These are phyloP conservation scores for Corticium candelabrum DNA, from an alignment of 37 sponge, comb jelly and placozoan genomes.

Conservation along the genomic window DNA sequence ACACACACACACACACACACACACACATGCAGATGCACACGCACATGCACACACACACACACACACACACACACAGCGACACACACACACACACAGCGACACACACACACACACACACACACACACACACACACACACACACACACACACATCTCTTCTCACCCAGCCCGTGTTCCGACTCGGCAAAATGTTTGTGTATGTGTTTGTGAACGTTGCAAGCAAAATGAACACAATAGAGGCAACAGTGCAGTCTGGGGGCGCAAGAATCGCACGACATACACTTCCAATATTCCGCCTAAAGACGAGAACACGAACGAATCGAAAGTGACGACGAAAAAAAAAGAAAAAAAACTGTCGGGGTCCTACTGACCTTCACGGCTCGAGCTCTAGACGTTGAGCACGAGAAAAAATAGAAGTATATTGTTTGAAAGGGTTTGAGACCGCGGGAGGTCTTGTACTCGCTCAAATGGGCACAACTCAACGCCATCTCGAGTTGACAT, in stretches of 20 bases:
- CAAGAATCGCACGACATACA: constrained; percentile 57
- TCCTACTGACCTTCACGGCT: background rate
- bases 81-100: no score
- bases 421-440: background rate
- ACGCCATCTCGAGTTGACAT: no score
- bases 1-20: constrained; percentile 16
- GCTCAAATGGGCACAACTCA: background rate
- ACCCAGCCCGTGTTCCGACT: constrained; percentile 55
- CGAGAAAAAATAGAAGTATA: background rate
- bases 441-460: background rate
- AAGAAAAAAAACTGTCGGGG: background rate
- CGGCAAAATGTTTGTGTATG: constrained; percentile 43
- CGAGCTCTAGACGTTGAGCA: background rate
- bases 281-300: constrained; percentile 47
- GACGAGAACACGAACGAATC: background rate
- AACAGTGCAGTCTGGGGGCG: constrained; percentile 51
- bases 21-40: no score
- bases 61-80: no score
- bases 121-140: background rate
- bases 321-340: constrained; percentile 19
- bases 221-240: constrained; percentile 81
- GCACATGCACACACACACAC: no score
- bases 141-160: constrained; percentile 1
- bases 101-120: background rate
- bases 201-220: constrained; percentile 77